These are phyloP conservation scores for Hemicrepidius hirtus DNA, from an alignment of 2,888 invertebrate genomes.

Conservation along the genomic window DNA sequence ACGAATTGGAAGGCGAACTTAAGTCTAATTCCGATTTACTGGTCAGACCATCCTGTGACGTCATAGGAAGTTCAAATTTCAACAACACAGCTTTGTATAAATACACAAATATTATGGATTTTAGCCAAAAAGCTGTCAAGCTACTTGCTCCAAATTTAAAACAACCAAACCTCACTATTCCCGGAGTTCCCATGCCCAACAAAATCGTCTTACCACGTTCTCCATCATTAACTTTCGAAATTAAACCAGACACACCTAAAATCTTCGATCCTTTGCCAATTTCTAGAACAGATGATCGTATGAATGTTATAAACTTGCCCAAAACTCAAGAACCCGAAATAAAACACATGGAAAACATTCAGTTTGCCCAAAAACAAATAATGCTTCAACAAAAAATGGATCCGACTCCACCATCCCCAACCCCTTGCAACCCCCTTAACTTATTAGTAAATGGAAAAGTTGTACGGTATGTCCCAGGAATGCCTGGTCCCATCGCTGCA, in stretches of 20 bases:
- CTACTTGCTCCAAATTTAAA: slow-evolving; percentile 70
- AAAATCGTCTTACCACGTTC: slow-evolving; percentile 55
- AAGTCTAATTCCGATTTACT: slow-evolving; percentile 45
- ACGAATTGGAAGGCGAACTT: slow-evolving; percentile 22
- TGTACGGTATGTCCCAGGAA: slow-evolving; percentile 91
- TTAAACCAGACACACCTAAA: slow-evolving; percentile 55
- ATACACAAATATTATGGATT: slow-evolving; percentile 69
- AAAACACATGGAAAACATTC: slow-evolving; percentile 54
- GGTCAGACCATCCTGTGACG: slow-evolving; percentile 41
- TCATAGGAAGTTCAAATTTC: slow-evolving; percentile 36
- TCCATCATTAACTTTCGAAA: slow-evolving; percentile 45
- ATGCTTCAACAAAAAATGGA: slow-evolving; percentile 59
- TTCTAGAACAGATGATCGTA: slow-evolving; percentile 71
- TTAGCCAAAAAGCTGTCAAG: slow-evolving; percentile 71
- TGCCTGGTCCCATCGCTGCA: slow-evolving; percentile 84
- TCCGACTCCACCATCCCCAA: slow-evolving; percentile 63
- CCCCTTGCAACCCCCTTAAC: slow-evolving; percentile 72
- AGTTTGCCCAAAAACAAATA: slow-evolving; percentile 58
- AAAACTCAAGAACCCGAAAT: slow-evolving; percentile 74
- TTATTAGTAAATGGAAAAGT: slow-evolving; percentile 80
- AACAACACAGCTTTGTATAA: slow-evolving; percentile 57
- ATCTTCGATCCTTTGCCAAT: slow-evolving; percentile 23
- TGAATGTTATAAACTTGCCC: slow-evolving; percentile 82
- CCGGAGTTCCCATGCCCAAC: slow-evolving; percentile 62
- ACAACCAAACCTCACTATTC: slow-evolving; percentile 66